Conservation (phyloP, 2,113 vertebrate species). For the Salvelinus fontinalis region DNA sequence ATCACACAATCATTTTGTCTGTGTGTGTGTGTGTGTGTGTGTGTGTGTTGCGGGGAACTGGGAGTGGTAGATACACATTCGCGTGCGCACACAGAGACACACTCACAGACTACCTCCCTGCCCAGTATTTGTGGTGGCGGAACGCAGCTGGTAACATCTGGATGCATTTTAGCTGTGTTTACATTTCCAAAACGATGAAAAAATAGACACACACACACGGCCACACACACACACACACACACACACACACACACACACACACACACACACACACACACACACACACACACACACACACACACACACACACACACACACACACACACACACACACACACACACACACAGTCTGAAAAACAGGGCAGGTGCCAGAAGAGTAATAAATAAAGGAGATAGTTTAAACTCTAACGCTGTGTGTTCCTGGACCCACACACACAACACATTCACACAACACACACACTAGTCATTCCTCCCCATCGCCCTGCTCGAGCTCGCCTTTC, state of each 20-base stretch:
- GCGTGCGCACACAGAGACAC: slow-evolving; percentile 19
- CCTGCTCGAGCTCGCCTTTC: slow-evolving; percentile 27
- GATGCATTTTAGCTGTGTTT: slow-evolving; percentile 80
- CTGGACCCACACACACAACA: not conserved
- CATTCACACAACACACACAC: not conserved
- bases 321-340: slow-evolving; percentile 2
- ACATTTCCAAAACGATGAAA: slow-evolving; percentile 79
- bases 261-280: not conserved
- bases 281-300: slow-evolving; percentile 18
- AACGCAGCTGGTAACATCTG: slow-evolving; percentile 81
- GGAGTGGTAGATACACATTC: slow-evolving; percentile 24
- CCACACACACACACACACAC: no score
- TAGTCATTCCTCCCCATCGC: not conserved
- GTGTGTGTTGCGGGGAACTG: slow-evolving; percentile 44
- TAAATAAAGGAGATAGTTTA: slow-evolving; percentile 69
- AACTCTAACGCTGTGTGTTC: slow-evolving; percentile 57
- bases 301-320: not conserved
- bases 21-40: slow-evolving; percentile 17
- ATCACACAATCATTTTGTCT: slow-evolving; percentile 54
- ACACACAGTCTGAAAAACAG: slow-evolving; percentile 62
- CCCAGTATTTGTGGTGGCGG: slow-evolving; percentile 71
- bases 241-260: not conserved
- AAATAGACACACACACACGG: slow-evolving; percentile 44
- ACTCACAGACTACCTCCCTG: slow-evolving; percentile 47
- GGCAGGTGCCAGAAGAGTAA: slow-evolving; percentile 78